These are phyloP conservation scores for Lethenteron reissneri DNA, from an alignment of 2,113 vertebrate species.

Conservation along the genomic window DNA sequence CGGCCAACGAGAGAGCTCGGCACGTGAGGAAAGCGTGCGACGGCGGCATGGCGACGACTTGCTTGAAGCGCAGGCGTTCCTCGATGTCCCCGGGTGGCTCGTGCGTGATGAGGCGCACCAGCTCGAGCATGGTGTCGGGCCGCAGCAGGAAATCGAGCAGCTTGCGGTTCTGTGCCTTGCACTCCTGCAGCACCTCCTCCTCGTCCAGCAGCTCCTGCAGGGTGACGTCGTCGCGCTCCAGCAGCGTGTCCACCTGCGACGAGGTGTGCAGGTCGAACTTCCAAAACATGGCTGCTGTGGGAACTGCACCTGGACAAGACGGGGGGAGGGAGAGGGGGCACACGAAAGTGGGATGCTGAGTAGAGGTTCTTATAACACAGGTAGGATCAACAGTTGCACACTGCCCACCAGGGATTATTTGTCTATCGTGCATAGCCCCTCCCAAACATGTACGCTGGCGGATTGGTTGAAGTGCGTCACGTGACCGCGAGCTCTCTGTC, in stretches of 20 bases:
- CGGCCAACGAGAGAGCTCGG: too few species aligned
- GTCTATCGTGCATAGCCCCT: too few species aligned
- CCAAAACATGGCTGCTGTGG: conserved; percentile 59
- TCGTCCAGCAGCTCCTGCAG: conserved; percentile 90
- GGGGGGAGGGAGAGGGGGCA: too few species aligned
- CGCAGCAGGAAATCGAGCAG: conserved; percentile 83
- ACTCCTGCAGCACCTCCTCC: conserved; percentile 90
- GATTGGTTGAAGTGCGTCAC: too few species aligned
- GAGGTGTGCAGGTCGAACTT: conserved; percentile 98
- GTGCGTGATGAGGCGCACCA: conserved; percentile 83
- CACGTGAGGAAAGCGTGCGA: too few species aligned
- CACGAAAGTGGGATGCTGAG: too few species aligned
- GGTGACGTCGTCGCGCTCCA: conserved; percentile 91
- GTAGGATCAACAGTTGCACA: too few species aligned
- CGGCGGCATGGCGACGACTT: conserved; percentile 14
- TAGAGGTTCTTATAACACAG: too few species aligned
- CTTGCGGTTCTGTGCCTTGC: conserved; percentile 96
- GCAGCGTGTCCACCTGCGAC: conserved; percentile 91
- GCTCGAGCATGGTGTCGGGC: conserved; percentile 77
- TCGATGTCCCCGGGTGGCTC: conserved; percentile 77
- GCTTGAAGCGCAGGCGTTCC: conserved; percentile 96
- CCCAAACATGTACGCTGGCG: too few species aligned
- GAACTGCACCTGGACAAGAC: too few species aligned
- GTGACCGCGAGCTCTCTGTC: too few species aligned
- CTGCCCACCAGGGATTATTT: too few species aligned